Percentiles rank a stretch among this genome's conserved stretches.
Evolutionary conservation across 2,113 vertebrate species (phyloP).

Genomic region (Mustelus asterias): DNA sequence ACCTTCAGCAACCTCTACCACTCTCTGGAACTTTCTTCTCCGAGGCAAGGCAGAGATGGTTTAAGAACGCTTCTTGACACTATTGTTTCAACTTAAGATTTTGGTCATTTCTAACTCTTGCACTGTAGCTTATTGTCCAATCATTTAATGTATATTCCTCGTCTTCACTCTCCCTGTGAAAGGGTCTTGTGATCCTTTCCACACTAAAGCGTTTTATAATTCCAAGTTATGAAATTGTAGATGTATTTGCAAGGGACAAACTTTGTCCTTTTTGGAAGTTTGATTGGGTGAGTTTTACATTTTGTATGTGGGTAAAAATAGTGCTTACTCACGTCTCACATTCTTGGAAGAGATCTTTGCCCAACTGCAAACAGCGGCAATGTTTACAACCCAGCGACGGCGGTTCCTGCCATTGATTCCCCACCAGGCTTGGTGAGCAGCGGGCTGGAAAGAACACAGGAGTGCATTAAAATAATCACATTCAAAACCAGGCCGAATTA

Average conservation of each 20-base stretch:
- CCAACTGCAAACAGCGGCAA: conserved; percentile 18
- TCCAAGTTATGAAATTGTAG: not conserved
- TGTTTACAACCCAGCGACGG: conserved; percentile 22
- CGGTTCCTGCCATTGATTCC: conserved; percentile 32
- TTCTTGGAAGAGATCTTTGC: conserved; percentile 36
- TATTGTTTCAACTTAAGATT: not conserved
- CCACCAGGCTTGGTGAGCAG: conserved; percentile 17
- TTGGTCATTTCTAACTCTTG: not conserved
- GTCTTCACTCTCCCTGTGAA: not conserved
- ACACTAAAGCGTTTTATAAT: not conserved
- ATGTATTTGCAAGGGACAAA: not conserved
- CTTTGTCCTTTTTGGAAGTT: not conserved
- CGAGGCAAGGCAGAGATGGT: not conserved
- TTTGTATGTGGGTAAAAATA: not conserved
- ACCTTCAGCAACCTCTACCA: not conserved
- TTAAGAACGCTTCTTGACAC: not conserved
- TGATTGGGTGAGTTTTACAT: not conserved
- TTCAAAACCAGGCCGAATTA: not conserved
- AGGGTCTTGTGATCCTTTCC: not conserved
- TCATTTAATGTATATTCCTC: not conserved
- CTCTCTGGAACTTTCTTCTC: not conserved
- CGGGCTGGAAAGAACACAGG: not conserved
- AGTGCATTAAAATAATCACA: not conserved
- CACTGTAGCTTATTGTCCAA: not conserved
- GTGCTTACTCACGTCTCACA: conserved; percentile 36